phyloP scores from a whole-genome alignment of 1,140 invertebrate species.

The Bombus superbus region DNA sequence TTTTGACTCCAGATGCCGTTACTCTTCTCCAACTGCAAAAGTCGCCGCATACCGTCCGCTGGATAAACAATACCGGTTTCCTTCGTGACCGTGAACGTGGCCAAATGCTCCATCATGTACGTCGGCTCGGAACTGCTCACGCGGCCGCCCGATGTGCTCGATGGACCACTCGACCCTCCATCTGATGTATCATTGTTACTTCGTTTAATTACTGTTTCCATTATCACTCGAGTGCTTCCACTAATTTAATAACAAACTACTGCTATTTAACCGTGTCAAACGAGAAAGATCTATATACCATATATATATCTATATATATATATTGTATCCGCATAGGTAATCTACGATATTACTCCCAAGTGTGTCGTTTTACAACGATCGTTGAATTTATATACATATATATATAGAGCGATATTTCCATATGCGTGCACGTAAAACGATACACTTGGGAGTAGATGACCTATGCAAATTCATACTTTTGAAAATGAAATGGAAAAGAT shows the following conservation, averaged over 20 bases:
- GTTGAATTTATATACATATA: too few relatives aligned
- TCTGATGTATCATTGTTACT: conserved; percentile 56
- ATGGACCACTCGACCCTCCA: conserved; percentile 73
- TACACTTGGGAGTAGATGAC: too few relatives aligned
- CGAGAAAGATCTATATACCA: too few relatives aligned
- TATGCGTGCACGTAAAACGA: too few relatives aligned
- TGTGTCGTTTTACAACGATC: too few relatives aligned
- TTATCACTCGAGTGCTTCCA: neutral
- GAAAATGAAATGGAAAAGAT: too few relatives aligned
- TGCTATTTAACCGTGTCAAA: neutral
- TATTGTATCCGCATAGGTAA: too few relatives aligned
- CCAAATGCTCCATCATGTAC: conserved; percentile 97
- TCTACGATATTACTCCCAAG: too few relatives aligned
- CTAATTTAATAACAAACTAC: neutral
- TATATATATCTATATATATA: too few relatives aligned
- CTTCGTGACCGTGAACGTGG: conserved; percentile 97
- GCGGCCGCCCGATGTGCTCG: conserved; percentile 75
- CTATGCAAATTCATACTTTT: too few relatives aligned
- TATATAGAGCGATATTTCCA: too few relatives aligned
- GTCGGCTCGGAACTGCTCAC: conserved; percentile 86
- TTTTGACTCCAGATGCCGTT: conserved; percentile 99
- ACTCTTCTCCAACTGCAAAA: conserved; percentile 98
- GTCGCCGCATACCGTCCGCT: conserved; percentile 96
- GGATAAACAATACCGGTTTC: conserved; percentile 94
- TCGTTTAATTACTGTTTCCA: neutral